phyloP scores from a whole-genome alignment of 2,888 invertebrate species.

The Andrena marginata region DNA sequence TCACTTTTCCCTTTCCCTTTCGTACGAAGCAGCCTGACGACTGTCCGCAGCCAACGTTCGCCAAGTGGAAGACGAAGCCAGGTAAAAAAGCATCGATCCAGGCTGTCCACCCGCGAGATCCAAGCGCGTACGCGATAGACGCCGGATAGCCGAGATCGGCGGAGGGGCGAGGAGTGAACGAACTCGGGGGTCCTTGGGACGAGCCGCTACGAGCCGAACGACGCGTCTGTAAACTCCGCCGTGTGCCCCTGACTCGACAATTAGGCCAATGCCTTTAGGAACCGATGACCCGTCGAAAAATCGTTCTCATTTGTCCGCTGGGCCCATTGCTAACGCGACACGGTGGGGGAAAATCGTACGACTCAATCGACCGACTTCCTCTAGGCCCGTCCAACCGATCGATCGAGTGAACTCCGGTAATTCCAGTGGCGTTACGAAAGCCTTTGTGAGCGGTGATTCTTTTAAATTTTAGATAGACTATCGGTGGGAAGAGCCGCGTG shows the following conservation, averaged over 20 bases:
- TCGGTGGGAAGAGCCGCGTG: no score
- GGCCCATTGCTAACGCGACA: not conserved
- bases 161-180: conserved; percentile 53
- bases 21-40: not conserved
- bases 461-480: no score
- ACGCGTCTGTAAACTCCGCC: conserved; percentile 35
- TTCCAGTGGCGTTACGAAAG: no score
- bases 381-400: not conserved
- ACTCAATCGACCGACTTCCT: not conserved
- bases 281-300: conserved; percentile 58
- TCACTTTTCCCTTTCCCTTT: not conserved
- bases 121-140: not conserved
- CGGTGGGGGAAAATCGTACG: no score
- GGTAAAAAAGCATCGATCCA: not conserved
- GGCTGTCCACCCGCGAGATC: not conserved
- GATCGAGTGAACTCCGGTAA: not conserved
- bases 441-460: no score
- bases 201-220: conserved; percentile 46
- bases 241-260: conserved; percentile 70
- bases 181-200: conserved; percentile 65
- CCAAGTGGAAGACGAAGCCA: no score
- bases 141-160: not conserved
- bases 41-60: no score
- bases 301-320: conserved; percentile 35
- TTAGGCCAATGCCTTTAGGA: conserved; percentile 72